Base-by-base conservation (phyloP, 53 echinoderm and acorn worm species). In the Actinopyga echinites region DNA sequence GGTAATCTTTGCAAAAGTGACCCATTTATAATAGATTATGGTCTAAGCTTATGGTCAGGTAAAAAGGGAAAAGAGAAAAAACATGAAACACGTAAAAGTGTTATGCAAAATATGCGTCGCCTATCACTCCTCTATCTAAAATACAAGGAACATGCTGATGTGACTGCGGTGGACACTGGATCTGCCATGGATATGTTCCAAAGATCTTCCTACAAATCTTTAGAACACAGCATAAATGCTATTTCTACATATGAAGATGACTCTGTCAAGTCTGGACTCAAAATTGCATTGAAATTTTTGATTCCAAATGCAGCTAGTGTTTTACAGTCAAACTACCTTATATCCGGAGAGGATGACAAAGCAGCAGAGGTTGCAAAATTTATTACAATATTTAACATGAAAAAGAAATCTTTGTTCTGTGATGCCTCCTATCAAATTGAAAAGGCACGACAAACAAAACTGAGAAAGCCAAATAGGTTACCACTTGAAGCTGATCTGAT, bases 21-120 rank as follows among this genome's bases (percentile, higher is more conserved):
- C 61, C 81, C 82, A 24, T 65, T 88, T 31, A 80, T 82, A 31
- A 57, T 87, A 57, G 84, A 37, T 65, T 65, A 87, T 80, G 87
- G 91, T 17, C 74, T 79, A 44, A 79, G 68, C 49, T 43, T 91
- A 10, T 91, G 92, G 92, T 38, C 85, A 52, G 85, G 82, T 26
- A 61, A 62, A 56, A 67, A 43, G 38, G 84, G 87, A 68, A 45
- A 32, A 32, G 89, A 89, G 56, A 85, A 89, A 75, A 54, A 19
- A 75, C 21, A 43, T 30, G 90, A 90, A 75, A 86, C 77, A 6
- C 59, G 85, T 34, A 88, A 85, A 45, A 56, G 84, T 32, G 91
- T 91, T 0, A 92, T 91, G 91, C 52, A 85, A 17, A 65, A 71
- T 30, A 88, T 91, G 85, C 77, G 91, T 33, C 62, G 91, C 43